Percentiles rank a stretch among this genome's conserved stretches.
These are phyloP conservation scores for Lepidothrix coronata DNA, from an alignment of 2,113 vertebrate species.

Conservation along the genomic window DNA sequence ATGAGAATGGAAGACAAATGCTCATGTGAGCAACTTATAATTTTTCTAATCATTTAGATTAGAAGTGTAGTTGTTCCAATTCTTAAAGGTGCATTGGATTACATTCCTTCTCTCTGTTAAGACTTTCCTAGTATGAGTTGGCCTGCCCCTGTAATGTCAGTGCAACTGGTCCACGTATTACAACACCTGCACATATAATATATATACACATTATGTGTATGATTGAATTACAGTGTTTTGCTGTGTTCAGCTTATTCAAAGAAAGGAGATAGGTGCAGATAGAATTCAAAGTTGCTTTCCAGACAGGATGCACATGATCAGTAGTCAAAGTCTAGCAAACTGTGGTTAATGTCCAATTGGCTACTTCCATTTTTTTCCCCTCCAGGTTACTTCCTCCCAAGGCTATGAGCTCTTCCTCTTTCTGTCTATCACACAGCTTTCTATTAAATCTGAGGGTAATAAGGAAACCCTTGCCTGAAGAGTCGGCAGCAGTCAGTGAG, in stretches of 20 bases:
- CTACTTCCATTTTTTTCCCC: background rate
- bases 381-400: background rate
- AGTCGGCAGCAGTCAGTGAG: background rate
- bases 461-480: background rate
- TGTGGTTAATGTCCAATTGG: background rate
- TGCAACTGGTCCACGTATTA: background rate
- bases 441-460: background rate
- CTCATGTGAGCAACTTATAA: background rate
- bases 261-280: background rate
- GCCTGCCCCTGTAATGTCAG: background rate
- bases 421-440: background rate
- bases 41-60: background rate
- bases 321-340: background rate
- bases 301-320: background rate
- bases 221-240: background rate
- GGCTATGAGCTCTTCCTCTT: background rate
- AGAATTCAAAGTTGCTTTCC: background rate
- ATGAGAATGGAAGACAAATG: conserved; percentile 32
- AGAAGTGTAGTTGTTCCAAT: background rate
- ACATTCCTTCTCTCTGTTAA: background rate
- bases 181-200: fast-evolving
- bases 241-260: background rate
- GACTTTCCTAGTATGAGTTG: background rate
- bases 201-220: background rate
- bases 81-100: background rate